Conservation (phyloP, 2,888 invertebrate species). For the Parapristionchus giblindavisi region DNA sequence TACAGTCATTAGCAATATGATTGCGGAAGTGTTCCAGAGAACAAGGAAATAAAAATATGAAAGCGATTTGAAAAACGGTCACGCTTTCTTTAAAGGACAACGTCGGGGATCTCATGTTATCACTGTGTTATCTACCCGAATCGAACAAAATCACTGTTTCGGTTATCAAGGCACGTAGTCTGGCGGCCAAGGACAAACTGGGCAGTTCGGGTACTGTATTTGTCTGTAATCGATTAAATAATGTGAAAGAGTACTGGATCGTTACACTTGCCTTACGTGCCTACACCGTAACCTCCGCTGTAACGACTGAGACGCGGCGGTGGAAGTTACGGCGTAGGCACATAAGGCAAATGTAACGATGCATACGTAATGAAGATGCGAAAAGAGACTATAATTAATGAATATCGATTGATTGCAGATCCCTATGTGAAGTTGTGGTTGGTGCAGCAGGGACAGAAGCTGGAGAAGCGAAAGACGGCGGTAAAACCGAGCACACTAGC, state of each 20-base stretch:
- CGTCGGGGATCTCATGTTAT: slow-evolving; percentile 90
- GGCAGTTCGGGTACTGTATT: slow-evolving; percentile 44
- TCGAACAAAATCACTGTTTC: slow-evolving; percentile 89
- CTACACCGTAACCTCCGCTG: no score
- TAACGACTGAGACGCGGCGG: no score
- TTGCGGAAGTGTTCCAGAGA: no score
- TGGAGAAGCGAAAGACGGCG: slow-evolving; percentile 69
- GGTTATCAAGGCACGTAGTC: slow-evolving; percentile 87
- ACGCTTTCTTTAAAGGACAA: slow-evolving; percentile 74
- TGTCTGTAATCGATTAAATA: no score
- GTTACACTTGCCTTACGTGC: no score
- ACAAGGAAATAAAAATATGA: no score
- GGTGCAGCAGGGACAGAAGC: slow-evolving; percentile 67
- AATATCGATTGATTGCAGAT: no score
- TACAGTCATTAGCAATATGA: no score
- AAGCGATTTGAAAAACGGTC: neutral
- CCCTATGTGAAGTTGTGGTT: slow-evolving; percentile 70
- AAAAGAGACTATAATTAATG: no score
- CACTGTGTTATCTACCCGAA: slow-evolving; percentile 90
- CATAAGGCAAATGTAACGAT: no score
- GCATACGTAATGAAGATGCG: no score
- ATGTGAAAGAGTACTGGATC: neutral
- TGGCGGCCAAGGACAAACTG: slow-evolving; percentile 75
- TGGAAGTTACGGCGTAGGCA: no score
- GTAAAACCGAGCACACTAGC: slow-evolving; percentile 60